Evolutionary conservation across 2,113 vertebrate species (phyloP), one percentile per base, ranked within the genome.

Genomic region (Ptilorrhoa leucosticta): DNA sequence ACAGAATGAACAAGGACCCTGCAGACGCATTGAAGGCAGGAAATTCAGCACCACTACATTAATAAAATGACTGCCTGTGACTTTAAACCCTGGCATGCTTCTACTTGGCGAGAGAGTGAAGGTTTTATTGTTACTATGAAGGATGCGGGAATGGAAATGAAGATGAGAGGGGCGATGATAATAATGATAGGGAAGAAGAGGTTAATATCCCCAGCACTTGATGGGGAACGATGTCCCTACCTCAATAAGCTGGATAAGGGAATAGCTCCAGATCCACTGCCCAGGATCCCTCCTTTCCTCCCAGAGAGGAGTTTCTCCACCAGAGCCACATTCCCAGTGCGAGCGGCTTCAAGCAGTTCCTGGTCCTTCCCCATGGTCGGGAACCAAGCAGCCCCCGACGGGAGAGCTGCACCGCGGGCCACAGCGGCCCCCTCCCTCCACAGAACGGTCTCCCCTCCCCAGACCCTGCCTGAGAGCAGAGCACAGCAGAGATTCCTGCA

Each of bases 261-360:
- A 96, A 99, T 98, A 97, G 99, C 98, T 94, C 99, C 98, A 66
- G 99, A 99, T 96, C 99, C 98, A 86, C 99, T 98, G 96, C 99
- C 99, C 98, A 99, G 98, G 94, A 99, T 98, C 97, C 99, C 99
- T 98, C 99, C 99, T 97, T 98, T 99, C 98, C 98, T 99, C 82
- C 99, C 99, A 97, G 98, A 99, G 93, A 99, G 97, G 98, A 99
- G 98, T 98, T 99, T 99, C 98, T 99, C 99, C 98, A 99, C 99
- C 98, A 99, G 95, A 97, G 98, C 98, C 95, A 99, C 99, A 96
- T 99, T 99, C 97, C 99, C 99, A 72, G 99, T 99, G 93, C 99
- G 99, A 96, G 99, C 98, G 83, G 99, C 99, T 97, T 99, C 99
- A 98, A 99, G 98, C 94, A 99, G 99, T 97, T 99, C 99, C 98